Evolutionary conservation across 2,113 vertebrate species (phyloP).

Genomic region (Pollimyrus isidori): DNA sequence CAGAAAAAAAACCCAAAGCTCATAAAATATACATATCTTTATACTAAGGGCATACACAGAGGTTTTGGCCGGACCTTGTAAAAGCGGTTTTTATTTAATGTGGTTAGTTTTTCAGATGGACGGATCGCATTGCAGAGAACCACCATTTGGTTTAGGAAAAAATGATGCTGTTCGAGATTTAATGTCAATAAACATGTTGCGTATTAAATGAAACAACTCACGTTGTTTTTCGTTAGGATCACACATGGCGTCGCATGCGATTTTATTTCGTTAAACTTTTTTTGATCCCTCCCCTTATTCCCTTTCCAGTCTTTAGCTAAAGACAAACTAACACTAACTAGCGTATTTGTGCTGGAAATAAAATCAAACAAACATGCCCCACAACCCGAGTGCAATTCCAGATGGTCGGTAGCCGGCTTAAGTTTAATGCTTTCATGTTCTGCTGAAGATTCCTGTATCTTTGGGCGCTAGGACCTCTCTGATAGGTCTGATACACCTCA

Average conservation of each 20-base stretch:
- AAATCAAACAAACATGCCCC: constrained; percentile 19
- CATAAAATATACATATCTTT: not conserved
- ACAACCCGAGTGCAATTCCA: constrained; percentile 43
- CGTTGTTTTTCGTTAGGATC: not conserved
- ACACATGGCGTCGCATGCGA: not conserved
- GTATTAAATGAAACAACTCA: not conserved
- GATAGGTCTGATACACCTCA: not conserved
- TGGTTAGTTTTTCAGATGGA: not conserved
- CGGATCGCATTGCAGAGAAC: not conserved
- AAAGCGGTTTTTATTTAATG: not conserved
- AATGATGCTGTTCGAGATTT: not conserved
- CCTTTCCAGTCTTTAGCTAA: not conserved
- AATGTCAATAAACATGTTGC: not conserved
- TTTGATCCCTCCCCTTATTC: not conserved
- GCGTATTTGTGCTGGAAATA: constrained; percentile 21
- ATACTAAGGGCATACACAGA: not conserved
- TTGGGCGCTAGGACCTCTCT: not conserved
- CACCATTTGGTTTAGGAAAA: not conserved
- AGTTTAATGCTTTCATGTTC: constrained; percentile 43
- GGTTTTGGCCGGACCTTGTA: not conserved
- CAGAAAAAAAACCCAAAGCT: not conserved
- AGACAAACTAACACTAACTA: constrained; percentile 33
- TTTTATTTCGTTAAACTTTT: not conserved
- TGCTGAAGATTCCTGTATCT: constrained; percentile 40
- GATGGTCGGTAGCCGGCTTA: constrained; percentile 46